Conservation (phyloP, 2,888 invertebrate species). For the Drosophila pseudotakahashii region DNA sequence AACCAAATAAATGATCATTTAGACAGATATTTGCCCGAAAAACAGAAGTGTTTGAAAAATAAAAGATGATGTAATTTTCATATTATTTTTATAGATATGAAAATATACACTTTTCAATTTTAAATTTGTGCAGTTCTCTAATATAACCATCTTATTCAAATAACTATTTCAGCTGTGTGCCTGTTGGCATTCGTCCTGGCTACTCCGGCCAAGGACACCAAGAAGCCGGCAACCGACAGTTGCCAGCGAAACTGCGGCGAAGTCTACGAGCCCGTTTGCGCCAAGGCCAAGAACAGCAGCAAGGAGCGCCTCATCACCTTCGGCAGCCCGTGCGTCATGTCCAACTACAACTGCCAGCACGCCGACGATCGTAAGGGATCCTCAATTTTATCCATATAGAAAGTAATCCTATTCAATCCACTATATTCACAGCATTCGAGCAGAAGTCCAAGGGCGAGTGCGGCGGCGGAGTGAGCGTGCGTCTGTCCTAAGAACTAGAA, state of each 20-base stretch:
- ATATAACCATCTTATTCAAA: too few species aligned
- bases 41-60: too few species aligned
- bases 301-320: slow-evolving; percentile 82
- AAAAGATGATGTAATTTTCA: not conserved
- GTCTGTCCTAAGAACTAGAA: slow-evolving; percentile 75
- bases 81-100: too few species aligned
- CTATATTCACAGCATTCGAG: slow-evolving; percentile 69
- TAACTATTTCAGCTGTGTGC: slow-evolving; percentile 62
- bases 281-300: slow-evolving; percentile 73
- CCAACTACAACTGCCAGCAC: slow-evolving; percentile 83
- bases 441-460: slow-evolving; percentile 81
- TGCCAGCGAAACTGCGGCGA: slow-evolving; percentile 72
- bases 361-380: slow-evolving; percentile 78
- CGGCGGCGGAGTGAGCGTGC: slow-evolving; percentile 82
- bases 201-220: slow-evolving; percentile 75
- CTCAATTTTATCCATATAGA: not conserved
- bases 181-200: slow-evolving; percentile 69
- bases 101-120: too few species aligned
- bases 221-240: slow-evolving; percentile 59
- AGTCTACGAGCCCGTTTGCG: slow-evolving; percentile 81
- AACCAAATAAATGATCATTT: not conserved
- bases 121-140: too few species aligned
- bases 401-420: not conserved
- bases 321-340: slow-evolving; percentile 81
- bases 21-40: too few species aligned